These are phyloP conservation scores for Pterocles burchelli DNA, from an alignment of 2,113 vertebrate species.

Conservation along the genomic window DNA sequence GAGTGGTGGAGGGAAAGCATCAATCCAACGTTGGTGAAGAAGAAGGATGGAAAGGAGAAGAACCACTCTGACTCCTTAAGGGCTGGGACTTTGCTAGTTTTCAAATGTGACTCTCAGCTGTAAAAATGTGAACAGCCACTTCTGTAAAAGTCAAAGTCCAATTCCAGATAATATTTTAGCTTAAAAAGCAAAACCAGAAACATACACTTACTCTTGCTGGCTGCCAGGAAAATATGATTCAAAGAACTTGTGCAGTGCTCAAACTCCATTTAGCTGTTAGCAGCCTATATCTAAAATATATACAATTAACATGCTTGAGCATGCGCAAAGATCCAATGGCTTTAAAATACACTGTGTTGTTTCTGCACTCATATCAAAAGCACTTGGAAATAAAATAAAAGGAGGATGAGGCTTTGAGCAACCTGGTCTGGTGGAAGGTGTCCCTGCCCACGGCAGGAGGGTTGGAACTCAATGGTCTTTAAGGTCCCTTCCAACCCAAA, in stretches of 20 bases:
- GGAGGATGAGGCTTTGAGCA: too few relatives aligned
- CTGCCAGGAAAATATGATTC: background rate
- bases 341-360: background rate
- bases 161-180: background rate
- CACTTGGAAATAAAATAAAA: background rate
- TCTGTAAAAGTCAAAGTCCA: background rate
- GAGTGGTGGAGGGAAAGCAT: background rate
- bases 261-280: background rate
- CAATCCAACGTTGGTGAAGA: background rate
- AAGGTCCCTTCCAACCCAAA: too few relatives aligned
- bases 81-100: background rate
- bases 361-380: background rate
- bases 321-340: background rate
- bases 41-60: background rate
- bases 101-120: background rate
- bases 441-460: too few relatives aligned
- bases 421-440: too few relatives aligned
- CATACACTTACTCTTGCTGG: background rate
- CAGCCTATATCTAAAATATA: background rate
- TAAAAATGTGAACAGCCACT: background rate
- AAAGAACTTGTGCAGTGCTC: background rate
- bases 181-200: background rate
- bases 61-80: background rate
- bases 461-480: too few relatives aligned
- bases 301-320: background rate